Evolutionary conservation across 2,888 invertebrate species (phyloP), one percentile per base, ranked within the genome.

Genomic region (Drosophila austrosaltans): DNA sequence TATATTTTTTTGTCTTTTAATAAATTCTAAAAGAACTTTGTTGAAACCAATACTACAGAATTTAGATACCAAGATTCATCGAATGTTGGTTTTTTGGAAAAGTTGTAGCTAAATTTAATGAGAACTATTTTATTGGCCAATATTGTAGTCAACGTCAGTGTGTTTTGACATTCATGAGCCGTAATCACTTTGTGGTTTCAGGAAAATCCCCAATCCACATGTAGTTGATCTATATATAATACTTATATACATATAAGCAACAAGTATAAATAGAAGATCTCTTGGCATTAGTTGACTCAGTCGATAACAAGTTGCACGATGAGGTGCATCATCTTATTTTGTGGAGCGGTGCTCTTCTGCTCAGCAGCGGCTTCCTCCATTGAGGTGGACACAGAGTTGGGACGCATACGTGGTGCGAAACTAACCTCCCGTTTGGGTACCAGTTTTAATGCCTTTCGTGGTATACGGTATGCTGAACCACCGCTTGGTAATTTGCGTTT

Each of bases 401-500:
- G 92, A 8, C 75, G 76, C 2, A 59, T 92, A 3, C 81, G 81
- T 2, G 92, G 92, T 3, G 69, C 77, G 2, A 68, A 71, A 22
- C 72, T 91, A 25, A 79, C 79, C 7, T 79, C 91, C 0, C 79
- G 92, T 7, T 75, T 86, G 25, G 91, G 89, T 1, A 39, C 63
- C 10, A 40, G 75, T 1, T 91, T 91, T 60, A 77, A 87, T 61
- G 90, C 91, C 2, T 92, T 92, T 74, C 91, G 89, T 1, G 91
- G 92, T 58, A 89, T 92, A 42, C 90, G 91, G 2, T 92, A 91
- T 72, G 92, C 90, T 0, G 75, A 91, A 39, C 74, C 91, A 0
- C 92, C 92, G 3, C 60, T 90, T 28, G 90, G 79, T 1, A 81
- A 88, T 7, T 72, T 92, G n/a, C 88, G 92, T 4, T 92, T 92